Conservation (phyloP, 2,888 invertebrate species). For the Megastigmus dorsalis region DNA sequence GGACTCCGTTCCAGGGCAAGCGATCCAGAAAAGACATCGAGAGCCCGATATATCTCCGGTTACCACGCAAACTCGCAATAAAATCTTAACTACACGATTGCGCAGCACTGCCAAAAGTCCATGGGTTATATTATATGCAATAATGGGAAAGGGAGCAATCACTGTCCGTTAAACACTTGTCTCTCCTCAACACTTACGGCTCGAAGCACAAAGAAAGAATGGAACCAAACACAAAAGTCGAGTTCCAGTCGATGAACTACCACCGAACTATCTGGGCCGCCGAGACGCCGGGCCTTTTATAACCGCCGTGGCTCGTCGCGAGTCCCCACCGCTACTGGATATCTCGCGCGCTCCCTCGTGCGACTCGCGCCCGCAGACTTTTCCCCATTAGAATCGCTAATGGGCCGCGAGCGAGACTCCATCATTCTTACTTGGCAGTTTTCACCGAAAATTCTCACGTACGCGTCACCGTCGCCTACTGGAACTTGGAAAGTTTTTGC, state of each 20-base stretch:
- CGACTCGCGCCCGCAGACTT: slow-evolving; percentile 30
- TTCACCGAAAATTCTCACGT: slow-evolving; percentile 39
- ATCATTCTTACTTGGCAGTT: slow-evolving; percentile 55
- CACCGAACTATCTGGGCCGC: slow-evolving; percentile 65
- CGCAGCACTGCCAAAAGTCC: no score
- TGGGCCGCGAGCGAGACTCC: slow-evolving; percentile 38
- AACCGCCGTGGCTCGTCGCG: slow-evolving; percentile 58
- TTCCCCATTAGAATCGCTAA: slow-evolving; percentile 66
- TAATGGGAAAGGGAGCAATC: background rate
- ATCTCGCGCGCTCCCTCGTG: slow-evolving; percentile 12
- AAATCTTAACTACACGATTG: no score
- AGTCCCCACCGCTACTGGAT: slow-evolving; percentile 57
- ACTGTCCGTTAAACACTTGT: background rate
- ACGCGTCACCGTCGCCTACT: slow-evolving; percentile 55
- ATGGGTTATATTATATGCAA: no score
- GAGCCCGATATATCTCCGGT: no score
- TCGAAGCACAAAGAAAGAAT: slow-evolving; percentile 8
- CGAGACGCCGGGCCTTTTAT: slow-evolving; percentile 65
- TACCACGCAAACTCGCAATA: background rate
- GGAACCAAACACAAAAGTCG: slow-evolving; percentile 12
- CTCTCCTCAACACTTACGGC: slow-evolving; percentile 34
- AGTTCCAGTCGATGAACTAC: slow-evolving; percentile 63
- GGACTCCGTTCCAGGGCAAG: no score
- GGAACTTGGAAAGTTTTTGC: no score
- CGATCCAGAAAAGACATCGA: no score